Evolutionary conservation across 37 sponge, comb jelly and placozoan genomes (phyloP).

Genomic region (Cliona cf. orientalis): DNA sequence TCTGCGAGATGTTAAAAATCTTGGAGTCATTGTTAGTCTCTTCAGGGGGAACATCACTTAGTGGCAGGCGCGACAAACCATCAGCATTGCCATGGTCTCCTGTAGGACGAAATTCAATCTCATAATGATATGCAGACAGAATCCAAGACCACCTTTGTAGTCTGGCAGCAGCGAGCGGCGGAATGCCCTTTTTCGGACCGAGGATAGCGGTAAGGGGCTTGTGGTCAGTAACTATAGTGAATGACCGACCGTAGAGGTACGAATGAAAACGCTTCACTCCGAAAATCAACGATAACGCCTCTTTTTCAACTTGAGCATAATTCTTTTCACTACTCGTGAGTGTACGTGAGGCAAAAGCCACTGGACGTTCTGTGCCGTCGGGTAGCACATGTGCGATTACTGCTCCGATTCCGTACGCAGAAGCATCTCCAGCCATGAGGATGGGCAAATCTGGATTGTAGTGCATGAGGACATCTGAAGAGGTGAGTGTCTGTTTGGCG

Average conservation of each 20-base stretch:
- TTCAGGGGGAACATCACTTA: not conserved
- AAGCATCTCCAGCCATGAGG: constrained; percentile 24
- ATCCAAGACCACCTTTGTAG: constrained; percentile 37
- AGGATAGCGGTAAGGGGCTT: constrained; percentile 20
- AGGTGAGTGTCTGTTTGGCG: constrained; percentile 24
- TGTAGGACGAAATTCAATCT: constrained; percentile 44
- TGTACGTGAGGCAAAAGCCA: constrained; percentile 14
- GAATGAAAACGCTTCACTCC: constrained; percentile 33
- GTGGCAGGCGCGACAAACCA: constrained; percentile 56
- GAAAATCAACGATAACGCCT: constrained; percentile 30
- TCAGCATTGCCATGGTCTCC: constrained; percentile 66
- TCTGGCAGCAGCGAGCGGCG: constrained; percentile 31
- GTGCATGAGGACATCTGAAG: constrained; percentile 2
- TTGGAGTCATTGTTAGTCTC: no score
- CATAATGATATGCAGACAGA: constrained; percentile 31
- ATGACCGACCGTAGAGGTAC: constrained; percentile 9
- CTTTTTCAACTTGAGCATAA: constrained; percentile 41
- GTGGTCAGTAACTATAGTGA: constrained; percentile 19
- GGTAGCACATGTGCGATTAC: constrained; percentile 27
- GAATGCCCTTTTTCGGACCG: constrained; percentile 7
- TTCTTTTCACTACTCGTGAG: constrained; percentile 8
- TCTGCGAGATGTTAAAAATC: no score
- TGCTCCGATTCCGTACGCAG: constrained; percentile 34
- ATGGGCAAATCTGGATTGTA: constrained; percentile 24
- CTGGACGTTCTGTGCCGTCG: constrained; percentile 15